Conservation (phyloP, 2,888 invertebrate species). For the Cosmopolites sordidus region DNA sequence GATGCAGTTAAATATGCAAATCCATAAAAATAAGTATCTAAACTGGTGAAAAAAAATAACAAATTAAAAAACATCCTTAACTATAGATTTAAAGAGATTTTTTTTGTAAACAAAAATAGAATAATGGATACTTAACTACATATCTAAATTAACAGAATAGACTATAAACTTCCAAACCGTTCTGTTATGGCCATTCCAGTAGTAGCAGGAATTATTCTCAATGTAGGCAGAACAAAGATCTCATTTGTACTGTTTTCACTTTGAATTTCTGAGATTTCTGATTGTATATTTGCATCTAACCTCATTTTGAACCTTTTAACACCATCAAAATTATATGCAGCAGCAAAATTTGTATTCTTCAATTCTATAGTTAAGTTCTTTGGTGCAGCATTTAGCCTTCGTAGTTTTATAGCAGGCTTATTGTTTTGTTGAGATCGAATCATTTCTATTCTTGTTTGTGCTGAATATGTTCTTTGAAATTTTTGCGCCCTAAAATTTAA, state of each 20-base stretch:
- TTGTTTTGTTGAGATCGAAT: slow-evolving; percentile 5
- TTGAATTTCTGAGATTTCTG: slow-evolving; percentile 32
- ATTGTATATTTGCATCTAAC: slow-evolving; percentile 29
- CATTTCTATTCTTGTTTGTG: slow-evolving; percentile 9
- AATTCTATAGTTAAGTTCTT: slow-evolving; percentile 30
- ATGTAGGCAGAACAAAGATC: slow-evolving; percentile 19
- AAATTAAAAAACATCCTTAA: too few relatives aligned
- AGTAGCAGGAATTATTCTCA: slow-evolving; percentile 26
- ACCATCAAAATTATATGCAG: background rate
- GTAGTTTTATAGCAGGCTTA: slow-evolving; percentile 5
- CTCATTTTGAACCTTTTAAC: slow-evolving; percentile 28
- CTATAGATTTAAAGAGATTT: too few relatives aligned
- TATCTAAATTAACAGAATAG: too few relatives aligned
- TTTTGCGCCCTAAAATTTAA: background rate
- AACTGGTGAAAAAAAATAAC: too few relatives aligned
- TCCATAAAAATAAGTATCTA: too few relatives aligned
- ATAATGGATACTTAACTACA: too few relatives aligned
- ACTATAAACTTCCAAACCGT: slow-evolving; percentile 12
- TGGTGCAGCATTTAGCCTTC: slow-evolving; percentile 8
- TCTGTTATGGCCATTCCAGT: slow-evolving; percentile 22
- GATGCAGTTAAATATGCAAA: too few relatives aligned
- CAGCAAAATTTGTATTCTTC: slow-evolving; percentile 21
- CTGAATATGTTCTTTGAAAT: slow-evolving; percentile 8
- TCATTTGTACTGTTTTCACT: slow-evolving; percentile 15
- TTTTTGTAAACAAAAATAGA: too few relatives aligned